Evolutionary conservation across 2,113 vertebrate genomes (phyloP).

Genomic region (Boulengerochromis microlepis): DNA sequence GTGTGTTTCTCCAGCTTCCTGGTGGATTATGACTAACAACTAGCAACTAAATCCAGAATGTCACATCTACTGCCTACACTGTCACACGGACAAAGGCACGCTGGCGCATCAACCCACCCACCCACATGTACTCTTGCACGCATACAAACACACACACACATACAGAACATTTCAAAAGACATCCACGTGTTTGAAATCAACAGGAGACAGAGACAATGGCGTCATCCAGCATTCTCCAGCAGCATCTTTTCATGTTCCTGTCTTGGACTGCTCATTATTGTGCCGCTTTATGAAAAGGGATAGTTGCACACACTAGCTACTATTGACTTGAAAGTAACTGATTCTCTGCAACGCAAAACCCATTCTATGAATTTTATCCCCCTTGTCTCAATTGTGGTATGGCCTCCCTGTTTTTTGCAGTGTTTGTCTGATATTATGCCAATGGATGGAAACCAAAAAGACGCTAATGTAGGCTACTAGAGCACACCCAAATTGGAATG

Average conservation of each 20-base stretch:
- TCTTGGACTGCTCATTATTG: slow-evolving; percentile 36
- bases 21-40: slow-evolving; percentile 96
- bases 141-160: background rate
- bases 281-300: slow-evolving; percentile 21
- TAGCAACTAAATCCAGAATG: slow-evolving; percentile 58
- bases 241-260: slow-evolving; percentile 10
- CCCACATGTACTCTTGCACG: background rate
- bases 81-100: slow-evolving; percentile 42
- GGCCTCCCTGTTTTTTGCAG: background rate
- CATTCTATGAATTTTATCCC: background rate
- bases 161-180: slow-evolving; percentile 20
- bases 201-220: slow-evolving; percentile 13
- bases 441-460: background rate
- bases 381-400: background rate
- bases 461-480: background rate
- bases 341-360: slow-evolving; percentile 26
- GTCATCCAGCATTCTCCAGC: slow-evolving; percentile 10
- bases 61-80: slow-evolving; percentile 49
- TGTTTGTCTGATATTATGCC: slow-evolving; percentile 10
- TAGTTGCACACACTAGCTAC: background rate
- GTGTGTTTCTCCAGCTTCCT: slow-evolving; percentile 78
- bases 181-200: slow-evolving; percentile 35
- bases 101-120: slow-evolving; percentile 14
- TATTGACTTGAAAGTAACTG: slow-evolving; percentile 18
- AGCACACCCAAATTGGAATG: background rate